phyloP scores from a whole-genome alignment of 2,888 invertebrate genomes.

The Pterostichus madidus region DNA sequence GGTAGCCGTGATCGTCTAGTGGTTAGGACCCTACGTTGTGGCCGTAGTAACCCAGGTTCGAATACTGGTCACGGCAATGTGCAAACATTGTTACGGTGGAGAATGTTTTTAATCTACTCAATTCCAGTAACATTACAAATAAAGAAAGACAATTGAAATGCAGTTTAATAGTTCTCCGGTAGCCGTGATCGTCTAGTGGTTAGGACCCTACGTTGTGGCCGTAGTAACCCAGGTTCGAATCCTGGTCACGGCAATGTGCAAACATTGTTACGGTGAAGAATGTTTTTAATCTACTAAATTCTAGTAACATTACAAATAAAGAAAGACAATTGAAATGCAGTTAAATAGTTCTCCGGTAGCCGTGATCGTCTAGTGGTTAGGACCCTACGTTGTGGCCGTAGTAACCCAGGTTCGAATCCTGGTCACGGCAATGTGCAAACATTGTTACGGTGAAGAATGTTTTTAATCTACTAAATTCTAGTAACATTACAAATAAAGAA shows the following conservation, averaged over 20 bases:
- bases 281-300: no score
- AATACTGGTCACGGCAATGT: constrained; percentile 80
- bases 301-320: no score
- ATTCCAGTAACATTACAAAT: no score
- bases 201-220: constrained; percentile 82
- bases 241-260: constrained; percentile 78
- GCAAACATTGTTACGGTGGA: constrained; percentile 69
- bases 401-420: constrained; percentile 83
- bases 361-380: constrained; percentile 77
- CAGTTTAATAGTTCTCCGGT: not conserved
- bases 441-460: constrained; percentile 67
- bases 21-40: constrained; percentile 81
- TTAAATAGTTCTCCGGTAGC: constrained; percentile 66
- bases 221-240: constrained; percentile 83
- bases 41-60: constrained; percentile 83
- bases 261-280: constrained; percentile 69
- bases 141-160: no score
- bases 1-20: constrained; percentile 74
- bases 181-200: constrained; percentile 76
- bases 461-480: no score
- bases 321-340: no score
- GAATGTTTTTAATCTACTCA: no score
- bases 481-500: no score
- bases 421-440: constrained; percentile 77
- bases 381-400: constrained; percentile 82